Percentiles rank a stretch among this genome's conserved stretches.
phyloP scores from a whole-genome alignment of 2,113 vertebrate genomes.

The Oreochromis niloticus region DNA sequence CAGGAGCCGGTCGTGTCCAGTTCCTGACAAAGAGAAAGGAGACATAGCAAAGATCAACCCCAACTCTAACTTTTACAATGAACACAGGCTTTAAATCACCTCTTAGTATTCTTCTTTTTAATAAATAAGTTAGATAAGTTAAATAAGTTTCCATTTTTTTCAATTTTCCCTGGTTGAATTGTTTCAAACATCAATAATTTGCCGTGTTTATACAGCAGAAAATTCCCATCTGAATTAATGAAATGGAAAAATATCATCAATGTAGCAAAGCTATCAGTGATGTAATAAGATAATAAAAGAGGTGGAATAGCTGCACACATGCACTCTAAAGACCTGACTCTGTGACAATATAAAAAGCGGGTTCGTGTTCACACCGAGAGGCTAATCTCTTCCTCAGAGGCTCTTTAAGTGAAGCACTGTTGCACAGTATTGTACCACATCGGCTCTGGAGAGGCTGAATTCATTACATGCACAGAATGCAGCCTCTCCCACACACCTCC shows the following conservation, averaged over 20 bases:
- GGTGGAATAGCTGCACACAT: neutral
- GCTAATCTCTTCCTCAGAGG: slow-evolving; percentile 16
- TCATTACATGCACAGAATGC: slow-evolving; percentile 70
- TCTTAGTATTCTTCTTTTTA: neutral
- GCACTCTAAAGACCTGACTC: neutral
- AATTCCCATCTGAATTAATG: neutral
- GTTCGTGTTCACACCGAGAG: neutral
- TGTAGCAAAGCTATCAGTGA: neutral
- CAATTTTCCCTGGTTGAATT: neutral
- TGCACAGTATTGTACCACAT: slow-evolving; percentile 36
- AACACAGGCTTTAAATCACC: neutral
- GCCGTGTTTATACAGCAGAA: neutral
- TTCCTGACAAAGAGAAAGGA: neutral
- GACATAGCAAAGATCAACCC: neutral
- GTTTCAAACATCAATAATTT: neutral
- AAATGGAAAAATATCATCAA: neutral
- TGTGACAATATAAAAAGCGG: neutral
- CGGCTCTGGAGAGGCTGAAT: slow-evolving; percentile 65
- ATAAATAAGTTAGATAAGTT: neutral
- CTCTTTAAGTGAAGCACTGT: slow-evolving; percentile 35
- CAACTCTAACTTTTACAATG: neutral
- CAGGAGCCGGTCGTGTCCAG: neutral
- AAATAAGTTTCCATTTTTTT: neutral
- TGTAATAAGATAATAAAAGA: neutral
- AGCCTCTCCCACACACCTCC: slow-evolving; percentile 73